Evolutionary conservation across 1,140 invertebrate genomes (phyloP), one percentile per base, ranked within the genome.

Genomic region (Pantala flavescens): DNA sequence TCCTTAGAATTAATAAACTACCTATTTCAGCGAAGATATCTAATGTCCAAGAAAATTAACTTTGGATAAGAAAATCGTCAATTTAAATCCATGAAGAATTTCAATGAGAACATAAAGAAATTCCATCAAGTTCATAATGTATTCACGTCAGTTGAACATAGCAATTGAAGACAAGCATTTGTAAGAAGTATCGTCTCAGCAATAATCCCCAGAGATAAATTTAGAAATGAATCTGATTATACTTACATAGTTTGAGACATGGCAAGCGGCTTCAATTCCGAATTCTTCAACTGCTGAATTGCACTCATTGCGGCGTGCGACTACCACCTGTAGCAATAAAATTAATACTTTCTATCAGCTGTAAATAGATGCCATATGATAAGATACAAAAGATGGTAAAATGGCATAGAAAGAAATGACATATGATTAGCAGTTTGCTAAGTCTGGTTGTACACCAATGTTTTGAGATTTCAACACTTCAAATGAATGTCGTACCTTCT

Each of bases 171-270:
- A 14, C 12, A 16, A 19, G 49, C 12, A 19, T 14, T 16, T 19
- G 5, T 5, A 1, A 3, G 12, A 1, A 63, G 49, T 5, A 63
- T 19, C 49, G 2, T 21, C 49, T 63, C 2, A 16, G 49, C 12
- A 7, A 7, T 7, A 1, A 63, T 19, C 49, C 3, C 49, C 1
- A 7, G n/a, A 63, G 14, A 3, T 14, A 63, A 16, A 19, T 63
- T 12, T 19, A 63, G 16, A 63, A 63, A 63, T 63, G 12, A 63
- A 14, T 7, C 49, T 12, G 12, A 63, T 14, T 19, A 16, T 19
- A 63, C 49, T 63, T 63, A 63, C 49, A 63, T 63, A 63, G 49
- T 63, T 63, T 63, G 49, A 63, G 49, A 63, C 49, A 63, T 63
- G 3, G 49, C 49, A 16, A 63, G n/a, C 16, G 49, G 49, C n/a